A percentile compares a stretch with the other conserved stretches of the same genome.
These are phyloP conservation scores for Fragum fragum DNA, from an alignment of 2,888 invertebrate genomes.

Conservation along the genomic window DNA sequence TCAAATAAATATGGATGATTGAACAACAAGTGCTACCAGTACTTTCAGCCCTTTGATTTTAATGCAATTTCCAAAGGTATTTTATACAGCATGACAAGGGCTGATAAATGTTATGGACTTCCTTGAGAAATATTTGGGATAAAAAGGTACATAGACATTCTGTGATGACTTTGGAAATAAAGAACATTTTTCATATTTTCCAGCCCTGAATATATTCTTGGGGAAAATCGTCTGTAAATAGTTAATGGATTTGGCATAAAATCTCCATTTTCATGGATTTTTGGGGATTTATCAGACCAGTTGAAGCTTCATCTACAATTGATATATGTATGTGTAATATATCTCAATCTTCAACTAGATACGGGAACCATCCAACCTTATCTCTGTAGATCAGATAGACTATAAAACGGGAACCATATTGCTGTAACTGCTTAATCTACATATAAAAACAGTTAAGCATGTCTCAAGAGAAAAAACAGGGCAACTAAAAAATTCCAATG, in stretches of 20 bases:
- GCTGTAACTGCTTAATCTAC: conserved; percentile 20
- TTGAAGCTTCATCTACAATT: conserved; percentile 25
- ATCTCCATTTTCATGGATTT: conserved; percentile 31
- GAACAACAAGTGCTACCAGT: too few species aligned
- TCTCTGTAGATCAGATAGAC: conserved; percentile 21
- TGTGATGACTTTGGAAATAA: background rate
- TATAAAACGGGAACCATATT: conserved; percentile 31
- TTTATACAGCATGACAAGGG: too few species aligned
- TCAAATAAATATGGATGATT: too few species aligned
- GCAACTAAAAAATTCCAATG: conserved; percentile 22
- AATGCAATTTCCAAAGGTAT: too few species aligned
- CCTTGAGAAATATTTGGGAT: too few species aligned
- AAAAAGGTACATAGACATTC: background rate
- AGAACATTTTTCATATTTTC: background rate
- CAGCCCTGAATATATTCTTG: background rate
- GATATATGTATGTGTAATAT: conserved; percentile 26
- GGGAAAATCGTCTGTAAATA: conserved; percentile 5
- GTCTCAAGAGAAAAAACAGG: conserved; percentile 22
- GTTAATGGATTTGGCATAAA: conserved; percentile 29
- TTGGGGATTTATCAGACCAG: conserved; percentile 18
- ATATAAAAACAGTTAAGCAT: conserved; percentile 31
- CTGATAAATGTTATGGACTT: too few species aligned
- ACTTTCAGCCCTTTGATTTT: too few species aligned
- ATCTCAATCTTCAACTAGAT: conserved; percentile 16
- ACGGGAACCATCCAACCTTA: conserved; percentile 13